Base-by-base conservation (phyloP, 2,797 vertebrate species). In the Sebastes melanostomus region DNA sequence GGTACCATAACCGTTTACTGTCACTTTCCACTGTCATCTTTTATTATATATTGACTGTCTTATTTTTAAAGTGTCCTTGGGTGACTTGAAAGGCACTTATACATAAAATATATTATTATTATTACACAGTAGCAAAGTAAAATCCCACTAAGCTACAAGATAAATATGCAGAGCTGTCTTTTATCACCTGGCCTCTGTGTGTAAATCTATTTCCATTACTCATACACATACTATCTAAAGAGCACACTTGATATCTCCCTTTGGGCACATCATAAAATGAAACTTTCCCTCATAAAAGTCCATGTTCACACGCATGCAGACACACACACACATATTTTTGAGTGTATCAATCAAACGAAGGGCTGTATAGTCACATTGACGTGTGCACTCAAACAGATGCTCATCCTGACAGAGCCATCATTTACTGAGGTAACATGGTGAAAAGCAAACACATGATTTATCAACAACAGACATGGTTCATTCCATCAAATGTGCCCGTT, bases 401-500 rank as follows among this genome's bases (percentile, higher is more conserved):
- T 72, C 55, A 59, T 30, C 2, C 4, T 12, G 72, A 42, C 59
- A 34, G 34, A 20, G 34, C 8, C 18, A 38, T 71, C 5, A 73
- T 71, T 75, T 77, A 69, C 14, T 46, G 12, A 50, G 9, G 60
- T 27, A 66, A 77, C 54, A 32, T 10, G 55, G 11, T 61, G 58
- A 60, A 66, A 78, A 60, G 11, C 69, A 55, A 73, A 72, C 46
- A 50, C 30, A 75, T 18, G 13, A 42, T 66, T 67, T 78, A 71
- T 56, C 42, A 46, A 46, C 34, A 60, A 66, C 63, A 62, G 58
- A 60, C 62, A 68, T n/a, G 71, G 25, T 76, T 76, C 22, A 46
- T 84, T 77, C 80, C 54, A 73, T 74, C 38, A 55, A 46, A 69
- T 72, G 52, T 72, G 29, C 66, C 55, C 58, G 4, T 25, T 70